Base-by-base conservation (phyloP, 2,888 invertebrate species). In the Cecidostiba fungosa region DNA sequence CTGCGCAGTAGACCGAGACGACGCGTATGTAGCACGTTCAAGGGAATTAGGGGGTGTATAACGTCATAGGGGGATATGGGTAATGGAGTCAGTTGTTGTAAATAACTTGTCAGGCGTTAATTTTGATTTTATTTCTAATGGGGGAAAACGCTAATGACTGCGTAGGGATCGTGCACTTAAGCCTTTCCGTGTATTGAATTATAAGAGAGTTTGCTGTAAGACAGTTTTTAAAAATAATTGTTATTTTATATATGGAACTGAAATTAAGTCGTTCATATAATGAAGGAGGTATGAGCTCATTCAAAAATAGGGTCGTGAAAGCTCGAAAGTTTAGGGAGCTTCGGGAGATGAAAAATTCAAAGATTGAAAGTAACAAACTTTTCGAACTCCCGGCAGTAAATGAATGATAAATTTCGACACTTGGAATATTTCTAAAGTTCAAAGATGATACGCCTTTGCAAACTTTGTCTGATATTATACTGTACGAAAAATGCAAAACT, bases 11-110 rank as follows among this genome's bases (percentile, higher is more conserved):
- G 66, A 76, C 43, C 43, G 47, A 74, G 79, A 54, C 32, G 47
- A 36, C 59, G 39, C 50, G 62, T 62, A 73, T 29, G 43, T 73
- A 72, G 39, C 23, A 3, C 29, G n/a, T 70, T 32, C 69, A 19
- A 36, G 39, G 43, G 81, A 81, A 81, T 81, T 81, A 74, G 69
- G 23, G 69, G 32, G n/a, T 72, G n/a, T 77, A 76, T 54, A 77
- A 54, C 50, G 54, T 77, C 76, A 50, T 66, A 82, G 43, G 81
- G 62, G 73, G 59, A 82, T n/a, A n/a, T 23, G 12, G 43, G 43
- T 66, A 74, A 82, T 66, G 36, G 23, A 32, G 36, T n/a, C 73
- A 50, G 62, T 73, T 73, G 43, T 62, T 73, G 72, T 36, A 73
- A 81, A 81, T 81, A 73, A 73, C 29, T 73, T 73, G 26, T n/a